Percentiles rank a stretch among this genome's conserved stretches.
Evolutionary conservation across 2,888 invertebrate genomes (phyloP).

Genomic region (Melinaea menophilus): DNA sequence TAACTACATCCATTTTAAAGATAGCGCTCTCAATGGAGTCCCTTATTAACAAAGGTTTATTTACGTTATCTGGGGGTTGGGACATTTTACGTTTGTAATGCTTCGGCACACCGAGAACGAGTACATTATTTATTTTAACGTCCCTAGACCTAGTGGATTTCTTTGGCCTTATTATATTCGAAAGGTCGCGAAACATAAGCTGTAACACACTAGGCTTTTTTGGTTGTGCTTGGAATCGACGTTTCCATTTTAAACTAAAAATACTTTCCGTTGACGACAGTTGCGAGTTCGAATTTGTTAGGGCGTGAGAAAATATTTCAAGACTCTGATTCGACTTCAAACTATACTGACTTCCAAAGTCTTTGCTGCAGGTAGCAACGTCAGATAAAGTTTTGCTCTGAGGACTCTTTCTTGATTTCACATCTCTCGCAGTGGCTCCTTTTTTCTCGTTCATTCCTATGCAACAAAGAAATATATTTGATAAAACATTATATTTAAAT

Average conservation of each 20-base stretch:
- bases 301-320: conserved; percentile 47
- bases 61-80: conserved; percentile 25
- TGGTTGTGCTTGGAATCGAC: conserved; percentile 28
- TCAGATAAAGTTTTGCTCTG: neutral
- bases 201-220: conserved; percentile 38
- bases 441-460: conserved; percentile 34
- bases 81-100: conserved; percentile 26
- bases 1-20: conserved; percentile 20
- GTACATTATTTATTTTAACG: conserved; percentile 40
- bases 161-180: conserved; percentile 42
- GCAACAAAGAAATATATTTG: conserved; percentile 38
- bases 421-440: conserved; percentile 21
- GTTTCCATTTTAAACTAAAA: conserved; percentile 35
- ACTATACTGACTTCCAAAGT: conserved; percentile 49
- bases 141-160: conserved; percentile 31
- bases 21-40: conserved; percentile 34
- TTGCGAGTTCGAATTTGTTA: conserved; percentile 44
- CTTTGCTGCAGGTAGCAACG: conserved; percentile 17
- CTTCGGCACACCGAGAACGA: conserved; percentile 39
- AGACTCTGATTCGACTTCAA: conserved; percentile 46
- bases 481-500: conserved; percentile 10
- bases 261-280: conserved; percentile 39
- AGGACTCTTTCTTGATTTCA: conserved; percentile 3
- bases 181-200: conserved; percentile 39
- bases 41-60: conserved; percentile 43